Conservation (phyloP, 1,140 invertebrate genomes). For the Rhopalosiphum maidis region DNA sequence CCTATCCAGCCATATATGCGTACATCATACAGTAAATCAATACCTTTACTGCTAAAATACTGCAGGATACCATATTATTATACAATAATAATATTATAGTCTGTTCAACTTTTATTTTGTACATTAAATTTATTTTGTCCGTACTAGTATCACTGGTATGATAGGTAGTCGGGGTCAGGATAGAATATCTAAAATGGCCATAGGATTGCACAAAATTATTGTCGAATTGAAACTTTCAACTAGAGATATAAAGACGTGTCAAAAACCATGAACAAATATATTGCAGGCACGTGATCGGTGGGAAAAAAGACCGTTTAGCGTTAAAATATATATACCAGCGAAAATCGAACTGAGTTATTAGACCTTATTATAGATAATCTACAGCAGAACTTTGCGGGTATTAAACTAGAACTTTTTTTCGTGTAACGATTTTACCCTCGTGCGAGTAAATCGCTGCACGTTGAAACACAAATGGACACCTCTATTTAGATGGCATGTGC, state of each 20-base stretch:
- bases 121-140: background rate
- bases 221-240: background rate
- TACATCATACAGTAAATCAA: background rate
- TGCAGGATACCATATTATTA: background rate
- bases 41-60: background rate
- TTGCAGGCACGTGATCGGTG: background rate
- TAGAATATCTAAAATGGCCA: background rate
- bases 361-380: conserved; percentile 14
- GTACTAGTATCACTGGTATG: background rate
- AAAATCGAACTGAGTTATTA: conserved; percentile 8
- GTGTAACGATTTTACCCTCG: background rate
- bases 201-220: background rate
- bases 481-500: background rate
- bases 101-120: background rate
- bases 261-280: background rate
- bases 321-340: background rate
- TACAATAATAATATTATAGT: background rate
- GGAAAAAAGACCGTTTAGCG: background rate
- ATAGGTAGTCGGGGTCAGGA: background rate
- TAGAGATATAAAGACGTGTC: background rate
- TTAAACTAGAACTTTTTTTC: background rate
- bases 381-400: background rate
- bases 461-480: background rate
- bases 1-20: background rate
- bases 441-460: background rate